Base-by-base conservation (phyloP, 1,140 invertebrate genomes). In the Bombus sylvicola region DNA sequence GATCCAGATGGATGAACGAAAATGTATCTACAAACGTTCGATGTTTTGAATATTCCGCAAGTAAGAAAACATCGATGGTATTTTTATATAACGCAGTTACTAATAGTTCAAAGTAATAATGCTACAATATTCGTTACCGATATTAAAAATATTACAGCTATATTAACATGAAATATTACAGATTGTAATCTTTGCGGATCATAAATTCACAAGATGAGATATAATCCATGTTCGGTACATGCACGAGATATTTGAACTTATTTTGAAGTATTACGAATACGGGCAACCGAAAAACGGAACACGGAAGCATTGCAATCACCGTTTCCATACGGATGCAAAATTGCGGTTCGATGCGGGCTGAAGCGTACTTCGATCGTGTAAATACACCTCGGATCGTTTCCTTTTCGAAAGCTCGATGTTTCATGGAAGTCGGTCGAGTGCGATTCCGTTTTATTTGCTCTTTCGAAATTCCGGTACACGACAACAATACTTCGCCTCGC, bases 391-490 rank as follows among this genome's bases (percentile, higher is more conserved):
- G 81, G 74, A 83, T 74, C 81, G 62, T 76, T 83, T 76, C 81
- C 81, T 76, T 76, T 76, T 75, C 72, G 72, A 83, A 83, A 53
- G 72, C 81, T 53, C 43, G 57, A 83, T 83, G 81, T 83, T 83
- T 83, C 72, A 62, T 53, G 81, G 10, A 83, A 83, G 72, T 83
- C 81, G 81, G 81, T 83, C 81, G 81, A 83, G 81, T 83, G 72
- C 81, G 81, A 83, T 83, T 66, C 81, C 41, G 81, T 83, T 83
- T 83, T 83, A 83, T 83, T 83, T 83, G 81, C 81, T 76, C 81
- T 76, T 75, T 53, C 81, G 81, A 76, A 83, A 83, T 83, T 83
- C 72, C 72, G 43, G 25, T 22, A 28, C 41, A 13, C 81, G 81
- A 76, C 72, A 66, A 83, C 81, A 83, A 83, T 76, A 59, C 72